Evolutionary conservation across 2,888 invertebrate species (phyloP), one percentile per base, ranked within the genome.

Genomic region (Melinopterus prodromus): DNA sequence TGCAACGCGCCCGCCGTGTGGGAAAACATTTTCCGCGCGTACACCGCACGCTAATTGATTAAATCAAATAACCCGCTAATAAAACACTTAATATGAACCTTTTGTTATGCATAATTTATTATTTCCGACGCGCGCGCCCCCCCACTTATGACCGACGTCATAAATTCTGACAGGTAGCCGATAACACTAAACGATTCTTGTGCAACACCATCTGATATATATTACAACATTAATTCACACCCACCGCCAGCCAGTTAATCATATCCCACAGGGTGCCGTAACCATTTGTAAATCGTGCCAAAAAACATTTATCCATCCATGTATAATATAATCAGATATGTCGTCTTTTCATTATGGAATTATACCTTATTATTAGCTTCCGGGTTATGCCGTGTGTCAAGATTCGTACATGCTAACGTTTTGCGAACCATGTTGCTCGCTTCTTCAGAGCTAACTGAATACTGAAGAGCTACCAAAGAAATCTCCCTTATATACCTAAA

Each of bases 31-130:
- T 71, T 16, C 53, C 53, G 53, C 53, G 53, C 53, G 53, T 53
- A 53, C 53, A 53, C 53, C 74, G 26, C 74, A 74, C 74, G 74
- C 74, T 74, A 74, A 74, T 74, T 74, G 74, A 36, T 74, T 74
- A 74, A 74, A 74, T 74, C 74, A 37, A 74, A 74, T 74, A 26
- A 74, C 74, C 36, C 36, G 35, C 35, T 37, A 37, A 74, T 74
- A 74, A 74, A 74, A 74, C 37, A 37, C 36, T 74, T 74, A 74
- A 74, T 74, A 37, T 37, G 74, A 74, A 74, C 74, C 74, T 74
- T 74, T 74, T 74, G 74, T 74, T 37, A 37, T 36, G 36, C 74
- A 37, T 74, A 74, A 74, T 74, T 26, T 35, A 74, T 74, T 74
- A 74, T 74, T 74, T 74, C 74, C 74, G 74, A 37, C 37, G n/a